Evolutionary conservation across 1,140 invertebrate species (phyloP).

Genomic region (Meteorus sp.): DNA sequence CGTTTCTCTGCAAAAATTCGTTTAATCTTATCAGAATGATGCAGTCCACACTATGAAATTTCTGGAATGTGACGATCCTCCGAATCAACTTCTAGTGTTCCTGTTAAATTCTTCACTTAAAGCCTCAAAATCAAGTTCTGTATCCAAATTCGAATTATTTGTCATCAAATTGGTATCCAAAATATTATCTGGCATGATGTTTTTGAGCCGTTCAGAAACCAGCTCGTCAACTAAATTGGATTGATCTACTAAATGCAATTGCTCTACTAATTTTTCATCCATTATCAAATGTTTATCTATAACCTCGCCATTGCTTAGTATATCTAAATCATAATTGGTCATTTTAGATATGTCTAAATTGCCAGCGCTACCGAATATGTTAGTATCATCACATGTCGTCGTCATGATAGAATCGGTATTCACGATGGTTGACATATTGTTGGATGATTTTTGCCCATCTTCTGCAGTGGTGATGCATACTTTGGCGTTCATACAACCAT

Average conservation of each 20-base stretch:
- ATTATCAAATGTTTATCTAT: slow-evolving; percentile 54
- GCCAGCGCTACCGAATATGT: slow-evolving; percentile 48
- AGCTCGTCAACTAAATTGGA: slow-evolving; percentile 50
- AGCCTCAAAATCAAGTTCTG: slow-evolving; percentile 46
- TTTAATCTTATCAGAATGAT: no score
- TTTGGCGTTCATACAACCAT: slow-evolving; percentile 22
- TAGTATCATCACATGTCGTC: slow-evolving; percentile 36
- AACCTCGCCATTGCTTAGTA: slow-evolving; percentile 46
- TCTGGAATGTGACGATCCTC: no score
- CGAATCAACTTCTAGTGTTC: slow-evolving; percentile 47
- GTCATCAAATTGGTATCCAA: slow-evolving; percentile 49
- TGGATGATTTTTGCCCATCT: slow-evolving; percentile 30
- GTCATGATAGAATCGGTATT: slow-evolving; percentile 34
- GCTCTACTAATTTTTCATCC: slow-evolving; percentile 53
- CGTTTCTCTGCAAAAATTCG: no score
- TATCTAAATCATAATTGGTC: slow-evolving; percentile 48
- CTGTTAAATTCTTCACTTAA: slow-evolving; percentile 47
- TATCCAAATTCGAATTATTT: slow-evolving; percentile 42
- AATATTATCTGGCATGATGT: slow-evolving; percentile 52
- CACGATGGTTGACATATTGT: slow-evolving; percentile 34
- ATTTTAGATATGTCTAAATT: slow-evolving; percentile 48
- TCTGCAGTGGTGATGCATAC: slow-evolving; percentile 26
- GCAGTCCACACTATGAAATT: no score
- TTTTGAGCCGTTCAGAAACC: slow-evolving; percentile 51
- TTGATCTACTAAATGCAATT: slow-evolving; percentile 49